These are phyloP conservation scores for Toxotes chatareus DNA, from an alignment of 2,113 vertebrate genomes.

Conservation along the genomic window DNA sequence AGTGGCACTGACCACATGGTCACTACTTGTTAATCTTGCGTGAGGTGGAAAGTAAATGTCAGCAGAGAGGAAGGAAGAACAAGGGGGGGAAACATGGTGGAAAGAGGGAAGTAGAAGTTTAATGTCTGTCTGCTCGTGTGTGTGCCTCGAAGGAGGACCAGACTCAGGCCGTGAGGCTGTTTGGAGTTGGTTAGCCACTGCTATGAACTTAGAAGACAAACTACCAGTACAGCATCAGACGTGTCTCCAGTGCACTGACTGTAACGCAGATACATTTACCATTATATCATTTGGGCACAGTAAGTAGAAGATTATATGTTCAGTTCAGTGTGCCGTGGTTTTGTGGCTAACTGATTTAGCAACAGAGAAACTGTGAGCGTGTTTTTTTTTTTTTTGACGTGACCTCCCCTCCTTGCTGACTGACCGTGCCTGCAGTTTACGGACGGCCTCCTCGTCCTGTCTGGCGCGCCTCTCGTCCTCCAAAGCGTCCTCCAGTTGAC, in stretches of 20 bases:
- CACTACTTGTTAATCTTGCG: background rate
- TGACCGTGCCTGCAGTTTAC: conserved; percentile 93
- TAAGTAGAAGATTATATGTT: too few species aligned
- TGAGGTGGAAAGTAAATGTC: conserved; percentile 65
- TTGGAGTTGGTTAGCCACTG: background rate
- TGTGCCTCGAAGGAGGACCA: background rate
- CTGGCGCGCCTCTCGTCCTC: conserved; percentile 93
- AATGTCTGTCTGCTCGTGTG: conserved; percentile 13
- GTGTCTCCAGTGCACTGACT: too few species aligned
- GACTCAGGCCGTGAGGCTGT: background rate
- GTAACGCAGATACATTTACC: too few species aligned
- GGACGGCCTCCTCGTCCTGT: conserved; percentile 93
- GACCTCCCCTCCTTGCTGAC: conserved; percentile 1
- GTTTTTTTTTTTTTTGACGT: background rate
- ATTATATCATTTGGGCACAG: too few species aligned
- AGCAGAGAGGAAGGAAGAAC: conserved; percentile 79
- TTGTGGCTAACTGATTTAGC: too few species aligned
- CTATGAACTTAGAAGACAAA: too few species aligned
- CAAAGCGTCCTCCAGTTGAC: conserved; percentile 91
- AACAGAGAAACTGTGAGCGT: too few species aligned
- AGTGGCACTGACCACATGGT: background rate
- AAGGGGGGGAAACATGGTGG: conserved; percentile 36
- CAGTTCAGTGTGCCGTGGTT: too few species aligned
- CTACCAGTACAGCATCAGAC: too few species aligned
- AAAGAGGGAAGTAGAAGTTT: conserved; percentile 53